These are phyloP conservation scores for Spinus olivaceus DNA, from an alignment of 2,797 vertebrate species.

Conservation along the genomic window DNA sequence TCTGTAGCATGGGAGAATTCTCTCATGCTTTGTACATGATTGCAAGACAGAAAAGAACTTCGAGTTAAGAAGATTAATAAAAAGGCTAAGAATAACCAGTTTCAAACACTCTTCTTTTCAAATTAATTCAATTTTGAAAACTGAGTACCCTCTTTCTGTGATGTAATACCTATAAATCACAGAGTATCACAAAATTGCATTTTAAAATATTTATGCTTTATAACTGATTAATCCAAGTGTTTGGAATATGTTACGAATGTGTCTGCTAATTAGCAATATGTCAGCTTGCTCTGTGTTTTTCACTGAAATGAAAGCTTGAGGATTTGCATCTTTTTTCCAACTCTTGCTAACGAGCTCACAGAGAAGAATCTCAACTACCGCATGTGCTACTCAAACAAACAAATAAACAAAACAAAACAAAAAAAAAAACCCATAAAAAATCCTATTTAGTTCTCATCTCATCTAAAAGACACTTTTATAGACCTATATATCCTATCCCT, in stretches of 20 bases:
- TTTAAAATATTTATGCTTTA: background rate
- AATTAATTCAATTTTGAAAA: background rate
- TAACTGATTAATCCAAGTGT: background rate
- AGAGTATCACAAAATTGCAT: background rate
- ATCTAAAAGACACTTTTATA: background rate
- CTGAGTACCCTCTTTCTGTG: background rate
- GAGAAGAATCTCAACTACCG: background rate
- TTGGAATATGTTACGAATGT: background rate
- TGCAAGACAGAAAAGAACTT: background rate
- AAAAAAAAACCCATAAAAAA: background rate
- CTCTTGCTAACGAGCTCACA: background rate
- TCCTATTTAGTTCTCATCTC: background rate
- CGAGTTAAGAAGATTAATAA: background rate
- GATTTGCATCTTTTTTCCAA: background rate
- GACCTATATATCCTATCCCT: background rate
- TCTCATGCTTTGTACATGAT: background rate
- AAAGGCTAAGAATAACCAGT: background rate
- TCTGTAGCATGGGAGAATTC: background rate
- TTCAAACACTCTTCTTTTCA: background rate
- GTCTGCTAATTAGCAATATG: conserved; percentile 3
- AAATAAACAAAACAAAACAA: background rate
- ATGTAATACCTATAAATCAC: background rate
- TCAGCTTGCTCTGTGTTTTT: background rate
- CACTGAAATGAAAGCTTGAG: background rate
- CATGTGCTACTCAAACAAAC: background rate